These are phyloP conservation scores for Triplophysa yarkandensis DNA, from an alignment of 2,797 vertebrate genomes.

Conservation along the genomic window DNA sequence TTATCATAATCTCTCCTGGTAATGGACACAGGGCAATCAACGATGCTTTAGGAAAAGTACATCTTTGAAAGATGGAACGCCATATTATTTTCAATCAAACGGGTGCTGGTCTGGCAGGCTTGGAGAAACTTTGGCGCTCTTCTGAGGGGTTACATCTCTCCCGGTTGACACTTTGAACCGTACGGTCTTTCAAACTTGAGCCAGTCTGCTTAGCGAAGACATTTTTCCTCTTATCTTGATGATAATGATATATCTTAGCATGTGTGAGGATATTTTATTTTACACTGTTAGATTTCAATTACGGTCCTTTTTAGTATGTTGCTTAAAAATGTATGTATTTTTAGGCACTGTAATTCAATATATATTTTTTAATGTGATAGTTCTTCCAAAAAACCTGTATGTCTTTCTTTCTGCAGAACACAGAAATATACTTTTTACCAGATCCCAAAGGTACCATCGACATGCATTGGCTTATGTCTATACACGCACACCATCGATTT, in stretches of 20 bases:
- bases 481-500: no score
- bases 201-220: neutral
- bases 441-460: no score
- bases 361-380: no score
- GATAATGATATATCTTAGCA: conserved; percentile 29
- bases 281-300: no score
- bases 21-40: conserved; percentile 99
- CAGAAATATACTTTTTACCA: no score
- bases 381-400: no score
- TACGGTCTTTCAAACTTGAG: conserved; percentile 32
- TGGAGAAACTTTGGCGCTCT: conserved; percentile 70
- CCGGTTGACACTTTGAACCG: conserved; percentile 24
- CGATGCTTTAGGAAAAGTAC: conserved; percentile 89
- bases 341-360: no score
- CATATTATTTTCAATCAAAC: conserved; percentile 80
- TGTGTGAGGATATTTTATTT: neutral
- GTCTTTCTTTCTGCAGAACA: no score
- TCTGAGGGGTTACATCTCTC: conserved; percentile 52
- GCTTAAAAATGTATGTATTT: no score
- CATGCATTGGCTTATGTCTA: no score
- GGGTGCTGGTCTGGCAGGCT: conserved; percentile 67
- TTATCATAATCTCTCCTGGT: conserved; percentile 98
- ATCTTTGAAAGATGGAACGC: conserved; percentile 84
- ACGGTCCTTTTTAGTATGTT: no score
- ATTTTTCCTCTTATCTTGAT: conserved; percentile 30